Evolutionary conservation across 2,888 invertebrate genomes (phyloP).

Genomic region (Tipula vernalis): DNA sequence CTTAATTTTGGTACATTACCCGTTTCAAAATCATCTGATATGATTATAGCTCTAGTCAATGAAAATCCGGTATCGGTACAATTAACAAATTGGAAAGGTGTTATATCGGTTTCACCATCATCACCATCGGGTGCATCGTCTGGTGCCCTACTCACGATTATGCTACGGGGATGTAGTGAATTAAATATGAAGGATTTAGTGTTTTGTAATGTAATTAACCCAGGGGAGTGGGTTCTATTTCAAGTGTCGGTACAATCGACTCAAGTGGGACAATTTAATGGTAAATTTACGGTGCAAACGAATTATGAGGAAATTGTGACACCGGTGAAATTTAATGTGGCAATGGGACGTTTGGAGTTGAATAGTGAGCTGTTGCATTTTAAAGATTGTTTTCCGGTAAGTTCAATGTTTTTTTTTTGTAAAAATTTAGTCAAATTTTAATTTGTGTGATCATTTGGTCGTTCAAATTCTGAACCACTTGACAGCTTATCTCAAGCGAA

Average conservation of each 20-base stretch:
- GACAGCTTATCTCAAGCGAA: too few relatives aligned
- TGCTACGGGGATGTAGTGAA: slow-evolving; percentile 16
- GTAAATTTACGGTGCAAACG: slow-evolving; percentile 60
- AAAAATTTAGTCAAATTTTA: too few relatives aligned
- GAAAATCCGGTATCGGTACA: slow-evolving; percentile 26
- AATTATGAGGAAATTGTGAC: slow-evolving; percentile 54
- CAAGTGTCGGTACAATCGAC: slow-evolving; percentile 55
- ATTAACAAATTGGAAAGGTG: slow-evolving; percentile 29
- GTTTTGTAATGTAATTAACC: slow-evolving; percentile 41
- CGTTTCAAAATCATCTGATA: slow-evolving; percentile 17
- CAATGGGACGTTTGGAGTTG: slow-evolving; percentile 57
- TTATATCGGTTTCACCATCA: slow-evolving; percentile 20
- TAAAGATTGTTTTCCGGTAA: slow-evolving; percentile 69
- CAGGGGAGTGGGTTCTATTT: slow-evolving; percentile 54
- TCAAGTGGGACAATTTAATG: slow-evolving; percentile 51
- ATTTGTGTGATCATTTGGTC: too few relatives aligned
- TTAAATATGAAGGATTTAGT: slow-evolving; percentile 17
- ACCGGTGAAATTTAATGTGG: slow-evolving; percentile 62
- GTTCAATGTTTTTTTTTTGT: slow-evolving; percentile 26
- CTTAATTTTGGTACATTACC: slow-evolving; percentile 32
- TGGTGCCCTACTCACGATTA: slow-evolving; percentile 14
- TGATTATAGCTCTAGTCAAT: slow-evolving; percentile 26
- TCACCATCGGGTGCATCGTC: slow-evolving; percentile 13
- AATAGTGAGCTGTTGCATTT: slow-evolving; percentile 56
- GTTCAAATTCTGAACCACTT: too few relatives aligned